Evolutionary conservation across 2,797 vertebrate species (phyloP).

Genomic region (Iguana delicatissima): DNA sequence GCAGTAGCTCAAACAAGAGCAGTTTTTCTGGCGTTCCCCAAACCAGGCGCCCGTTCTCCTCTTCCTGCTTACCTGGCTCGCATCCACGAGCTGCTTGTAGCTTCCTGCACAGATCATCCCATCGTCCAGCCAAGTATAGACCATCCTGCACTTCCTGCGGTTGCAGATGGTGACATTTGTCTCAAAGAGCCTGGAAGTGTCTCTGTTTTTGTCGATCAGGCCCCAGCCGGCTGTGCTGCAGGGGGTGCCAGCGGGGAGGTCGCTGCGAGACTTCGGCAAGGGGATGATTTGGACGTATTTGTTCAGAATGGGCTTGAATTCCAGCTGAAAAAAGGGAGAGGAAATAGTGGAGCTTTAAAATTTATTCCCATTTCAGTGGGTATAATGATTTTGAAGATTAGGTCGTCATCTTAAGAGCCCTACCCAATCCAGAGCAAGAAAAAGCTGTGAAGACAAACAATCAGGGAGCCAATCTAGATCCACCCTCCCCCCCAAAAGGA

Average conservation of each 20-base stretch:
- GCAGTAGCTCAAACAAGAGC: no score
- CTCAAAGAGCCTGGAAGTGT: conserved; percentile 61
- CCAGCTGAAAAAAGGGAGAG: conserved; percentile 42
- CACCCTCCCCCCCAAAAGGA: no score
- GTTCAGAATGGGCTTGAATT: conserved; percentile 44
- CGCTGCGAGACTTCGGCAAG: background rate
- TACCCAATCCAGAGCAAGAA: no score
- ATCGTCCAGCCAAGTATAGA: background rate
- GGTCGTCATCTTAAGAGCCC: no score
- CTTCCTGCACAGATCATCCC: conserved; percentile 73
- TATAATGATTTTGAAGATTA: no score
- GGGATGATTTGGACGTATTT: conserved; percentile 48
- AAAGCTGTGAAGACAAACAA: no score
- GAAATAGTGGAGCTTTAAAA: background rate
- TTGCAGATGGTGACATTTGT: conserved; percentile 68
- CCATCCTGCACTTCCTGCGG: conserved; percentile 47
- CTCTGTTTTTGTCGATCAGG: accelerated
- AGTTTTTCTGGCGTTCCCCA: background rate
- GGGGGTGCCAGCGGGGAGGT: conserved; percentile 55
- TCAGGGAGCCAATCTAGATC: no score
- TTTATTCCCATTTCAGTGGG: background rate
- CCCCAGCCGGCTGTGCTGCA: conserved; percentile 66
- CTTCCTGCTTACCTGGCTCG: conserved; percentile 62
- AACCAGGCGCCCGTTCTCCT: no score
- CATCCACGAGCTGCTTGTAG: conserved; percentile 54